Evolutionary conservation across 2,113 vertebrate species (phyloP).

Genomic region (Sinocyclocheilus rhinocerous): DNA sequence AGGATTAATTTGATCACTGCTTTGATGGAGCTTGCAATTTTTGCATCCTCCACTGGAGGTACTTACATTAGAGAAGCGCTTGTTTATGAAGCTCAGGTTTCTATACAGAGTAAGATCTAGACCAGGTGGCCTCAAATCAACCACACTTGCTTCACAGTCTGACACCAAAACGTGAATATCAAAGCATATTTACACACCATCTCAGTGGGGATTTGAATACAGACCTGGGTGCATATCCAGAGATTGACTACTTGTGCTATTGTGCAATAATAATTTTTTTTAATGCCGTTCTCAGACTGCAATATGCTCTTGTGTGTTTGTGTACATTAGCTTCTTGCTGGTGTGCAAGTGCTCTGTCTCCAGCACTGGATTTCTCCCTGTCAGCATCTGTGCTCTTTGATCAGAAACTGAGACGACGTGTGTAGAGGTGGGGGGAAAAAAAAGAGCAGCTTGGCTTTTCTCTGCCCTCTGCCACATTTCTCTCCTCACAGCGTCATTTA

Average conservation of each 20-base stretch:
- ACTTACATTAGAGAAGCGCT: neutral
- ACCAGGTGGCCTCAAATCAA: neutral
- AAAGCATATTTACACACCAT: neutral
- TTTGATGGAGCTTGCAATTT: neutral
- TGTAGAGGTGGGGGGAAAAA: constrained; percentile 30
- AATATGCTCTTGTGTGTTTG: constrained; percentile 9
- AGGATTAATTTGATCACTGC: neutral
- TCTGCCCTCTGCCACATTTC: constrained; percentile 34
- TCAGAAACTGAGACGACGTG: constrained; percentile 52
- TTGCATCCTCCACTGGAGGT: neutral
- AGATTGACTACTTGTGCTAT: neutral
- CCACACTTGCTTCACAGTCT: neutral
- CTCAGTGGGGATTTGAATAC: neutral
- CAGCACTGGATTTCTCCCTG: constrained; percentile 45
- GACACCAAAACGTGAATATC: neutral
- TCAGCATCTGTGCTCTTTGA: constrained; percentile 52
- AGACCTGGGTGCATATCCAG: neutral
- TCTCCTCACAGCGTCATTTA: constrained; percentile 34
- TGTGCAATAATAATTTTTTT: neutral
- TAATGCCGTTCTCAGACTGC: neutral
- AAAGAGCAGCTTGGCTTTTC: constrained; percentile 35
- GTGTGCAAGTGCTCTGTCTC: constrained; percentile 31
- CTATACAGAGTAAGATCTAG: neutral
- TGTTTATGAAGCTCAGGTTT: neutral
- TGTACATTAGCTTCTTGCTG: constrained; percentile 3